phyloP scores from a whole-genome alignment of 1,140 invertebrate genomes.

The Drosophila mayri region DNA sequence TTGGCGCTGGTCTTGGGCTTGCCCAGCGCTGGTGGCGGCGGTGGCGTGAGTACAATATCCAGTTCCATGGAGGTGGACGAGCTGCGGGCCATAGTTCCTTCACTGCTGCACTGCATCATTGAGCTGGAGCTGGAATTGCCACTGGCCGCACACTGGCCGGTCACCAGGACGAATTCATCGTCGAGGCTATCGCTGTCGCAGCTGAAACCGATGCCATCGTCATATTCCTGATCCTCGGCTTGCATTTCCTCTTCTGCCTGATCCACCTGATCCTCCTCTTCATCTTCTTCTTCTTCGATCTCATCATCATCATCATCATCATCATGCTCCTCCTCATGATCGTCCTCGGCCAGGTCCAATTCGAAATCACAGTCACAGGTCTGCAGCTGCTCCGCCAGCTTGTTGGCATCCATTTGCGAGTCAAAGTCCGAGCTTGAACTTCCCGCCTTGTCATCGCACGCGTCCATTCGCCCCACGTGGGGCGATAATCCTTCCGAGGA shows the following conservation, averaged over 20 bases:
- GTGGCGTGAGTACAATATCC: conserved; percentile 63
- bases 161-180: conserved; percentile 56
- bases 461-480: conserved; percentile 4
- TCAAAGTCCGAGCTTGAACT: conserved; percentile 33
- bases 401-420: conserved; percentile 14
- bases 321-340: conserved; percentile 1
- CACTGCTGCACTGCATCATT: conserved; percentile 34
- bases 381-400: conserved; percentile 13
- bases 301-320: not conserved
- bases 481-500: conserved; percentile 28
- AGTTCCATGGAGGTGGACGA: conserved; percentile 60
- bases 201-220: conserved; percentile 77
- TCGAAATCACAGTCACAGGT: conserved; percentile 64
- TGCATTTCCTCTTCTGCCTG: conserved; percentile 9
- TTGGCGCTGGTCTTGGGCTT: conserved; percentile 43
- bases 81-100: conserved; percentile 9
- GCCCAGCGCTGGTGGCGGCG: conserved; percentile 44
- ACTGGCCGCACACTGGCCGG: conserved; percentile 31
- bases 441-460: conserved; percentile 5
- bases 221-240: conserved; percentile 58
- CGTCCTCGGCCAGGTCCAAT: conserved; percentile 28
- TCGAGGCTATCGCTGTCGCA: conserved; percentile 71
- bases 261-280: conserved; percentile 1
- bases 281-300: not conserved
- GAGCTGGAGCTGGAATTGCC: conserved; percentile 62